Evolutionary conservation across 2,888 invertebrate genomes (phyloP).

Genomic region (Iphiclides podalirius): DNA sequence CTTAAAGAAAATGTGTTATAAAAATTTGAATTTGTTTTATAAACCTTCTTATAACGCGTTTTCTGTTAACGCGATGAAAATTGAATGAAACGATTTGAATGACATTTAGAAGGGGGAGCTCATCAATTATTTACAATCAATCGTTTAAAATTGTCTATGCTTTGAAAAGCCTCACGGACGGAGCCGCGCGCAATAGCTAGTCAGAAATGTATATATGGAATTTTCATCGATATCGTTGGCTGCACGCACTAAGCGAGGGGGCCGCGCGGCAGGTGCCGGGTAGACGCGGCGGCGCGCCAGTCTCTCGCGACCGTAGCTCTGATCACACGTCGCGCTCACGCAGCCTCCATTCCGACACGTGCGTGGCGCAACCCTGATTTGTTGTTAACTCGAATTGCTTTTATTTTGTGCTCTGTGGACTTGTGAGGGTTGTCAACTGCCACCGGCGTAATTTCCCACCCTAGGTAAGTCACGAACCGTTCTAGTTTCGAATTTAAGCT

Average conservation of each 20-base stretch:
- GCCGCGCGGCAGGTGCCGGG: conserved; percentile 65
- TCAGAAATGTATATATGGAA: not conserved
- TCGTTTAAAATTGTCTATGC: too few species aligned
- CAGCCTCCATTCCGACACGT: conserved; percentile 59
- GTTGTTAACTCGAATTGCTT: conserved; percentile 51
- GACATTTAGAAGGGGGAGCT: too few species aligned
- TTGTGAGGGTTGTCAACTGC: conserved; percentile 45
- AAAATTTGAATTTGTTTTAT: too few species aligned
- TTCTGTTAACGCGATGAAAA: too few species aligned
- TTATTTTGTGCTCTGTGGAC: conserved; percentile 56
- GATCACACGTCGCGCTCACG: conserved; percentile 60
- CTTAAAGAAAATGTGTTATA: too few species aligned
- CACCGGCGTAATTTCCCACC: conserved; percentile 24
- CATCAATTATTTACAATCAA: too few species aligned
- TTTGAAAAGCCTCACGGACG: too few species aligned
- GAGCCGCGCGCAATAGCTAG: not conserved
- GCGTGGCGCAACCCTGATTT: conserved; percentile 68
- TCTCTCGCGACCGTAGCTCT: conserved; percentile 63
- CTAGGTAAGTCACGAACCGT: conserved; percentile 23
- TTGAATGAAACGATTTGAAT: too few species aligned
- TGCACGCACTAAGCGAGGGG: conserved; percentile 53
- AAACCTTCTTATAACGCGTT: too few species aligned
- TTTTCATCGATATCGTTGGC: conserved; percentile 66
- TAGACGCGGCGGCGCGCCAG: conserved; percentile 77
- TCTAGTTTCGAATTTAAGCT: conserved; percentile 3